These are phyloP conservation scores for Discoglossus pictus DNA, from an alignment of 2,797 vertebrate species.

Conservation along the genomic window DNA sequence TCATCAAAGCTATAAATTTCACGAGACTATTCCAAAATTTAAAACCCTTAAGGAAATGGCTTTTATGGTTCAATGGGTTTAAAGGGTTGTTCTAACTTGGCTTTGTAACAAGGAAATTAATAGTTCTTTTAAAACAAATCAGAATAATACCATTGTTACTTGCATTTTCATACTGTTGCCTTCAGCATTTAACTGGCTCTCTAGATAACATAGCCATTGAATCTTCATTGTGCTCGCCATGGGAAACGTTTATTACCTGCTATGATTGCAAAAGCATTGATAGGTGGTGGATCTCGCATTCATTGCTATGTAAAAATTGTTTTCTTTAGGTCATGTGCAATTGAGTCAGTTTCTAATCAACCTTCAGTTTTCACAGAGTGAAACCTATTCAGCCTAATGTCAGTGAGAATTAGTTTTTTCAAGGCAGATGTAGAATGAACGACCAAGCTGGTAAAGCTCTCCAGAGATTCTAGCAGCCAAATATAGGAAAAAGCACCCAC, in stretches of 20 bases:
- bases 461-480: slow-evolving; percentile 45
- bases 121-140: slow-evolving; percentile 90
- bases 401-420: slow-evolving; percentile 60
- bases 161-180: slow-evolving; percentile 73
- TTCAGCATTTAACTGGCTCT: slow-evolving; percentile 66
- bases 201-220: slow-evolving; percentile 57
- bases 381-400: slow-evolving; percentile 59
- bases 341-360: slow-evolving; percentile 68
- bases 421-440: slow-evolving; percentile 53
- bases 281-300: slow-evolving; percentile 57
- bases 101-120: slow-evolving; percentile 91
- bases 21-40: slow-evolving; percentile 76
- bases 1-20: slow-evolving; percentile 87
- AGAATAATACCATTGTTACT: slow-evolving; percentile 79
- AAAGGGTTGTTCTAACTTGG: slow-evolving; percentile 85
- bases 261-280: slow-evolving; percentile 54
- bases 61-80: slow-evolving; percentile 86
- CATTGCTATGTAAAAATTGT: slow-evolving; percentile 62
- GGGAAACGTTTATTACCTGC: slow-evolving; percentile 67
- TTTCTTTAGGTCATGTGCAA: slow-evolving; percentile 66
- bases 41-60: slow-evolving; percentile 86
- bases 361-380: slow-evolving; percentile 63
- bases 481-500: slow-evolving; percentile 41
- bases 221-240: slow-evolving; percentile 59
- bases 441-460: slow-evolving; percentile 39